Evolutionary conservation across 1,140 invertebrate genomes (phyloP).

Genomic region (Caenorhabditis elegans): DNA sequence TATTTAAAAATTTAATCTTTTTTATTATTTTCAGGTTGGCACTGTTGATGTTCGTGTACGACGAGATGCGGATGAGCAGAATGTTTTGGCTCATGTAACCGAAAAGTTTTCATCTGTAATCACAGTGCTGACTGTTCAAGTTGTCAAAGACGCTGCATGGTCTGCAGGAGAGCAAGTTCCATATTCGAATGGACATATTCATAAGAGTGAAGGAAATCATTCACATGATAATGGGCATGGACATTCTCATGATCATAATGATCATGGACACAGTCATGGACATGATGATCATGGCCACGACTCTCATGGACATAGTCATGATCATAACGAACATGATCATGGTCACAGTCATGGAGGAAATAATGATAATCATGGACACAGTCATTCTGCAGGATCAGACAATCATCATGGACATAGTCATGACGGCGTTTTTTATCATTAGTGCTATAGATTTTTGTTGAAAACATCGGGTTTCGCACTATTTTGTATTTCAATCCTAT

Average conservation of each 20-base stretch:
- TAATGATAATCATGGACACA: not conserved
- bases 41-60: constrained; percentile 73
- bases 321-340: not conserved
- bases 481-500: no score
- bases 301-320: constrained; percentile 29
- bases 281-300: constrained; percentile 26
- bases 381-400: not conserved
- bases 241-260: not conserved
- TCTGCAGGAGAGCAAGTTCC: not conserved
- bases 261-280: constrained; percentile 14
- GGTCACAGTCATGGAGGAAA: constrained; percentile 28
- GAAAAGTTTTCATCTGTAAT: constrained; percentile 72
- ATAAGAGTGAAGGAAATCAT: not conserved
- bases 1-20: no score
- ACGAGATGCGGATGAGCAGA: constrained; percentile 74
- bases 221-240: no score
- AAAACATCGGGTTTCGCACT: no score
- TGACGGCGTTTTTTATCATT: constrained; percentile 39
- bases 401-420: constrained; percentile 34
- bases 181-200: not conserved
- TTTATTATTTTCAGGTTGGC: constrained; percentile 69
- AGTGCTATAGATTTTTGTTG: not conserved
- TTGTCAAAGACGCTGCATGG: constrained; percentile 55
- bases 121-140: constrained; percentile 71
- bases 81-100: constrained; percentile 72